Evolutionary conservation across 2,797 vertebrate species (phyloP).

Genomic region (Alectoris magna): DNA sequence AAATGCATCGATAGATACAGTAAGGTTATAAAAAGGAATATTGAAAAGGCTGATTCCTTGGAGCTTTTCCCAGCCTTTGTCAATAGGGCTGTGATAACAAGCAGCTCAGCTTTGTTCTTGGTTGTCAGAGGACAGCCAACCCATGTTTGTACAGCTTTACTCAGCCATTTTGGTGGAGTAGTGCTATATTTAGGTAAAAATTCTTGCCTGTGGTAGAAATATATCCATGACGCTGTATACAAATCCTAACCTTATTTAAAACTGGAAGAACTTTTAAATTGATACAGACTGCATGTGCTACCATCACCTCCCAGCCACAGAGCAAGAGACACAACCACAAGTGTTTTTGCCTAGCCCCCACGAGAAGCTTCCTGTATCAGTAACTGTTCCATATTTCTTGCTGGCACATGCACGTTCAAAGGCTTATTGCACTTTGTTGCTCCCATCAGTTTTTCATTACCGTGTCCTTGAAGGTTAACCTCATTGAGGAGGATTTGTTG

Average conservation of each 20-base stretch:
- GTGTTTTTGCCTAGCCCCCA: neutral
- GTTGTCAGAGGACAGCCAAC: fast-evolving
- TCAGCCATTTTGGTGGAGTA: neutral
- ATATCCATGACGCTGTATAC: neutral
- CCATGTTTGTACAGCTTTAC: neutral
- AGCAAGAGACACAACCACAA: neutral
- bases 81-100: neutral
- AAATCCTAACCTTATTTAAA: neutral
- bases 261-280: neutral
- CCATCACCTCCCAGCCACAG: neutral
- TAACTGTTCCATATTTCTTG: neutral
- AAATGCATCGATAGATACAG: neutral
- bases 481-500: neutral
- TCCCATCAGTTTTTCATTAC: neutral
- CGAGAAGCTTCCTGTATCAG: neutral
- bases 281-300: neutral
- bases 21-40: neutral
- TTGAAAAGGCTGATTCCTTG: neutral
- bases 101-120: neutral
- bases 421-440: neutral
- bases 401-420: neutral
- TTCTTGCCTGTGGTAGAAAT: neutral
- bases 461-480: conserved; percentile 17
- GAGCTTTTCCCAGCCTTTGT: neutral
- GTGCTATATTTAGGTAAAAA: neutral